Conservation (phyloP, 2,113 vertebrate genomes). For the Aramus guarauna region DNA sequence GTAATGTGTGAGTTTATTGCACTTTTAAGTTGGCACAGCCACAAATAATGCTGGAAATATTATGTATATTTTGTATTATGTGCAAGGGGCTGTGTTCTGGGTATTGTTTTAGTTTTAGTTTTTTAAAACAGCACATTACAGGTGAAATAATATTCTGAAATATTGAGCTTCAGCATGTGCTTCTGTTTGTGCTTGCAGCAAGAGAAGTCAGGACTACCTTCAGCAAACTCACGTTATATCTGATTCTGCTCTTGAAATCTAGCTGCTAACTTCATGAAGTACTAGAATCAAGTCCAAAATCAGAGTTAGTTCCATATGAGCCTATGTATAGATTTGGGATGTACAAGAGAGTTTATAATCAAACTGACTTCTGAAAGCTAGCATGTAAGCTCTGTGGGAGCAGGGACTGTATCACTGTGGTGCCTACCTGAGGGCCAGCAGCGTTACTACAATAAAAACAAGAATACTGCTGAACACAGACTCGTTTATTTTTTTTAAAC, state of each 20-base stretch:
- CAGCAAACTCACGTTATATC: background rate
- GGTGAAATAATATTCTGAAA: background rate
- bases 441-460: conserved; percentile 41
- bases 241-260: background rate
- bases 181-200: background rate
- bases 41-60: conserved; percentile 37
- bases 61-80: conserved; percentile 59
- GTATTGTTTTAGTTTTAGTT: background rate
- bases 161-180: background rate
- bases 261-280: background rate
- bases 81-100: background rate
- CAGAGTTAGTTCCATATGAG: background rate
- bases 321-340: background rate
- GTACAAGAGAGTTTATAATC: background rate
- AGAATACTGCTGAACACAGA: conserved; percentile 7
- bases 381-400: conserved; percentile 31
- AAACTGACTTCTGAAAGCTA: conserved; percentile 1
- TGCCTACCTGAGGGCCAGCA: background rate
- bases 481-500: conserved; percentile 25
- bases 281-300: conserved; percentile 5
- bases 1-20: conserved; percentile 38
- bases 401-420: conserved; percentile 18
- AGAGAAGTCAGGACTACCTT: background rate
- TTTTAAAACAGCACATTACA: background rate
- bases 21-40: conserved; percentile 55